phyloP scores from a whole-genome alignment of 1,140 invertebrate species.

The Drosophila kikkawai region DNA sequence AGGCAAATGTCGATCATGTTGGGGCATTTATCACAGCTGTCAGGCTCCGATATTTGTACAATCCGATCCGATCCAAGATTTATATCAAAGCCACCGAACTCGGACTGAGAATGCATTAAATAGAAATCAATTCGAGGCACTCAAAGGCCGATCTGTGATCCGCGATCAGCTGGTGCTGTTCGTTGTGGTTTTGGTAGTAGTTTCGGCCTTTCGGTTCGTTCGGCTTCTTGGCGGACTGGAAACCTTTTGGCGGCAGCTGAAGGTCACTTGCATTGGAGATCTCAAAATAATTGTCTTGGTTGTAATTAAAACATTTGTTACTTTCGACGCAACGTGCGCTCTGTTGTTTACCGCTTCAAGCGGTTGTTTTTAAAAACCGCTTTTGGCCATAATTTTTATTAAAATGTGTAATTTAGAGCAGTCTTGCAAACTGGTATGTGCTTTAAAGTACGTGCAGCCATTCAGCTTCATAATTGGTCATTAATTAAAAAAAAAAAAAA shows the following conservation, averaged over 20 bases:
- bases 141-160: constrained; percentile 21
- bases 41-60: constrained; percentile 2
- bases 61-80: constrained; percentile 13
- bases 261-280: constrained; percentile 67
- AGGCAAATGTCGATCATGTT: constrained; percentile 9
- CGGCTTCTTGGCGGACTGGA: constrained; percentile 18
- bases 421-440: constrained; percentile 54
- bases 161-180: constrained; percentile 28
- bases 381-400: constrained; percentile 63
- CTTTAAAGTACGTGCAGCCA: constrained; percentile 35
- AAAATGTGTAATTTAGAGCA: constrained; percentile 64
- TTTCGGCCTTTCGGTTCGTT: constrained; percentile 7
- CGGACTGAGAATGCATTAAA: constrained; percentile 30
- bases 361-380: constrained; percentile 49
- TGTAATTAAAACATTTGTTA: constrained; percentile 77
- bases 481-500: constrained; percentile 26
- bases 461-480: constrained; percentile 38
- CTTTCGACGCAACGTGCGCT: constrained; percentile 68
- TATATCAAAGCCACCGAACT: constrained; percentile 32
- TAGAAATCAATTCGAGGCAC: constrained; percentile 41
- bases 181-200: constrained; percentile 21
- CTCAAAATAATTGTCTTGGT: constrained; percentile 74
- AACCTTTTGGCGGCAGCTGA: constrained; percentile 64
- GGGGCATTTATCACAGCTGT: constrained; percentile 40
- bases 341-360: constrained; percentile 17